These are phyloP conservation scores for Cygnus atratus DNA, from an alignment of 2,113 vertebrate species.

Conservation along the genomic window DNA sequence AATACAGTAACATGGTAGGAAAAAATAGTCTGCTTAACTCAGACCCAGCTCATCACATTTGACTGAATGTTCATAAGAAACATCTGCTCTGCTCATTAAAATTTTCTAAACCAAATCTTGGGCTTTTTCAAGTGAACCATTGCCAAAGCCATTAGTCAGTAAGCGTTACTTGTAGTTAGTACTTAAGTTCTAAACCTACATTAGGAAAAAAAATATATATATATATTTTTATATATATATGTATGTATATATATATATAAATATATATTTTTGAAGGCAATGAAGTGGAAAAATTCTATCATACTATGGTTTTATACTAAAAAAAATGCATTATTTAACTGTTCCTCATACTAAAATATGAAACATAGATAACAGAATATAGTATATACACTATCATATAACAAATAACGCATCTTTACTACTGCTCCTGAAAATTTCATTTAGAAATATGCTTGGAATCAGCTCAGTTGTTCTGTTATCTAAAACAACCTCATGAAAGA, in stretches of 20 bases:
- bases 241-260: no score
- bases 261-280: background rate
- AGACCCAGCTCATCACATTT: background rate
- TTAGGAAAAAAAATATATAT: background rate
- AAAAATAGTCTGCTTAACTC: background rate
- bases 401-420: background rate
- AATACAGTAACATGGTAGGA: background rate
- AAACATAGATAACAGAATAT: background rate
- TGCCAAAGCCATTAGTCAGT: background rate
- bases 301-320: background rate
- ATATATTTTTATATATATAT: no score
- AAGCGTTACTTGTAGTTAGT: background rate
- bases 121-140: background rate
- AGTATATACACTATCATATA: background rate
- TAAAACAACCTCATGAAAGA: background rate
- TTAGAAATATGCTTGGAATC: background rate
- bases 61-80: background rate
- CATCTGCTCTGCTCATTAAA: background rate
- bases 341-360: background rate
- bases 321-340: background rate
- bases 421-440: background rate
- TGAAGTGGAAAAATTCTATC: background rate
- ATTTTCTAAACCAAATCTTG: background rate
- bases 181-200: background rate
- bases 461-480: background rate